Base-by-base conservation (phyloP, 2,797 vertebrate species). In the Sorex maritimensis region DNA sequence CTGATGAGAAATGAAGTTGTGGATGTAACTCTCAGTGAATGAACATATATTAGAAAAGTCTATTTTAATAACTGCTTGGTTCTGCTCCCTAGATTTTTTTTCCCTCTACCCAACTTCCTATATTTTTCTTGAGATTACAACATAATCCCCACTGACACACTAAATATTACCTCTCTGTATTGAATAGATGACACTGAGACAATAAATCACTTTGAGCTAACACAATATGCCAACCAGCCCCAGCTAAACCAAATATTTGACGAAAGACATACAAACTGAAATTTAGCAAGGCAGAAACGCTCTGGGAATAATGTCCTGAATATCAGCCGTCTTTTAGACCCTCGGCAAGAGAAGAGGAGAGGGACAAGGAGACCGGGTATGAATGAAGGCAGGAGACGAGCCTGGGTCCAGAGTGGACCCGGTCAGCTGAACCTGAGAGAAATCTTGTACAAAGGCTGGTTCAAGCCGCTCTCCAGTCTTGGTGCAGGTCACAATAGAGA, bases 221-320 rank as follows among this genome's bases (percentile, higher is more conserved):
- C 95, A 96, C 95, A 96, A 96, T 95, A 97, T 72, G 97, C 95
- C 96, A 95, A 97, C 94, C 97, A 97, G 97, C 91, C 96, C 94
- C 95, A 88, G 95, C 96, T 95, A 97, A 98, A 95, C 82, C 97
- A 97, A 98, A 97, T 97, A 97, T 98, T 97, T 97, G 97, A 98
- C 10, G 6, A 97, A 97, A 95, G 94, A 94, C 95, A 97, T 82
- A 95, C 81, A 96, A 97, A 97, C 95, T 97, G 97, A 97, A 98
- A 98, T 97, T 97, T 95, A 98, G 97, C 96, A 97, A 98, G 96
- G 97, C 88, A 95, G 92, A 88, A 96, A 96, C 72, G 74, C 94
- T 94, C 78, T 78, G 95, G 96, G 96, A 97, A 96, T 97, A 95
- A 97, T 95, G 92, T 83, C 90, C 91, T 89, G 82, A 41, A 77